These are phyloP conservation scores for Zaprionus camerounensis DNA, from an alignment of 1,140 invertebrate genomes.

Conservation along the genomic window DNA sequence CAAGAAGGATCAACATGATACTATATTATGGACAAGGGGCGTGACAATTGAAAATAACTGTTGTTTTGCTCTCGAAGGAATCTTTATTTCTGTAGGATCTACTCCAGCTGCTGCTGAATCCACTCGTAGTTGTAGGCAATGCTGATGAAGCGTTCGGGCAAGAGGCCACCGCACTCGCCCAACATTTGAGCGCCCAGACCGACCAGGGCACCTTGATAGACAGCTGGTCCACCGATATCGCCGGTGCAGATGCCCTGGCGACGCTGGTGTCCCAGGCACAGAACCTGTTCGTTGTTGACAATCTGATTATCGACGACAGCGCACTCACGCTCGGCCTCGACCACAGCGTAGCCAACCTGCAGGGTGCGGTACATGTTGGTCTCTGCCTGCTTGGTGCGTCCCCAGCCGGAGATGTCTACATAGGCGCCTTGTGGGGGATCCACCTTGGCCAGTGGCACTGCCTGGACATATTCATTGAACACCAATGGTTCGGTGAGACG, in stretches of 20 bases:
- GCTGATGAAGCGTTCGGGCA: conserved; percentile 74
- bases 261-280: conserved; percentile 63
- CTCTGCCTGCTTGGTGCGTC: conserved; percentile 55
- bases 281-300: conserved; percentile 50
- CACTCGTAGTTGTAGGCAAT: conserved; percentile 64
- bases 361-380: conserved; percentile 60
- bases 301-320: conserved; percentile 10
- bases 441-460: conserved; percentile 48
- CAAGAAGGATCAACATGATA: not conserved
- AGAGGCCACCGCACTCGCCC: conserved; percentile 64
- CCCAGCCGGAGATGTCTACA: conserved; percentile 76
- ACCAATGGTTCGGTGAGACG: conserved; percentile 53
- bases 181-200: conserved; percentile 62
- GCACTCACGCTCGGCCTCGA: conserved; percentile 40
- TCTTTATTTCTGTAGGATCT: conserved; percentile 25
- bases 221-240: conserved; percentile 72
- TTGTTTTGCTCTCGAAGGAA: conserved; percentile 5
- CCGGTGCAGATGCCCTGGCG: conserved; percentile 70
- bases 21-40: not conserved
- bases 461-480: conserved; percentile 49
- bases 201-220: conserved; percentile 55
- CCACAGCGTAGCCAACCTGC: conserved; percentile 55
- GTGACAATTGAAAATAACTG: not conserved
- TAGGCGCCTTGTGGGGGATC: conserved; percentile 43
- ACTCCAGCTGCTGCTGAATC: conserved; percentile 65